Evolutionary conservation across 2,797 vertebrate genomes (phyloP).

Genomic region (Pangasius krempfi): DNA sequence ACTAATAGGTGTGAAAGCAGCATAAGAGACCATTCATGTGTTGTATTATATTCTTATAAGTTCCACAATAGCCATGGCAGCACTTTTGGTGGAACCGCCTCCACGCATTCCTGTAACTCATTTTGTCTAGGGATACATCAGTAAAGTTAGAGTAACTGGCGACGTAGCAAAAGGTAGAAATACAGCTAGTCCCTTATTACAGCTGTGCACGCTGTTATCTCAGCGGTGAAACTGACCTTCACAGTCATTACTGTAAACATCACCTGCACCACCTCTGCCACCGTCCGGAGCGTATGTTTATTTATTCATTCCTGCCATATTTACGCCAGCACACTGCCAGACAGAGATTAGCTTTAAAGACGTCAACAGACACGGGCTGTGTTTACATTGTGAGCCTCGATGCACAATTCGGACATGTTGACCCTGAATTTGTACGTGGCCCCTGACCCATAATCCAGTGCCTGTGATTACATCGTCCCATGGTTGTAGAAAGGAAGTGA

Average conservation of each 20-base stretch:
- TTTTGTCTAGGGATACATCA: background rate
- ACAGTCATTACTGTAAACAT: conserved; percentile 49
- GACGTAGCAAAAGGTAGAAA: background rate
- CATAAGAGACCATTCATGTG: background rate
- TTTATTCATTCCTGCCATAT: conserved; percentile 29
- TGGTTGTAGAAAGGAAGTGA: background rate
- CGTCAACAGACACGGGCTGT: background rate
- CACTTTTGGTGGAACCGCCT: background rate
- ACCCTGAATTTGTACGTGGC: too few species aligned
- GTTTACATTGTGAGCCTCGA: background rate
- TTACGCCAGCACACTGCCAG: conserved; percentile 19
- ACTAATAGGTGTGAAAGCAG: background rate
- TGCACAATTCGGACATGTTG: background rate
- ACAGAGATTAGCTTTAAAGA: conserved; percentile 29
- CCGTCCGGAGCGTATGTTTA: conserved; percentile 20
- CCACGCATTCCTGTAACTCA: background rate
- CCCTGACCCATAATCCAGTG: background rate
- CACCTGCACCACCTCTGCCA: background rate
- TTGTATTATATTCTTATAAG: background rate
- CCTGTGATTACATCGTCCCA: background rate
- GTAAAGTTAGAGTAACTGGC: too few species aligned
- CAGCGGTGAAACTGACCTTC: conserved; percentile 37
- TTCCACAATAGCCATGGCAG: background rate
- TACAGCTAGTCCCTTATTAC: background rate
- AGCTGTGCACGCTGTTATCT: background rate